Evolutionary conservation across 2,113 vertebrate species (phyloP), one percentile per base, ranked within the genome.

Genomic region (Nanorana parkeri): DNA sequence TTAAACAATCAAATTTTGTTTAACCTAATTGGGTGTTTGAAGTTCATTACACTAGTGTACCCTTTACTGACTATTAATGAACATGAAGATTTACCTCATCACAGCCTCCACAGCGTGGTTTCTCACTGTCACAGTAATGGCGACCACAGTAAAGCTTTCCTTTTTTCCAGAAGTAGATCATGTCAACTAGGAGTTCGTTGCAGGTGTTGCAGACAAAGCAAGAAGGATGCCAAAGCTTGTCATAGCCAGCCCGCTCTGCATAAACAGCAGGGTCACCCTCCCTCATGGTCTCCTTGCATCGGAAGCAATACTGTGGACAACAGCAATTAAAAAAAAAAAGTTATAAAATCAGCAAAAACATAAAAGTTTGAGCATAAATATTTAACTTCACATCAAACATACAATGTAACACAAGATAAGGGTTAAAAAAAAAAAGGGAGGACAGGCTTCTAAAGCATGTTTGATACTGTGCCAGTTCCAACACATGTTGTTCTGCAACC

Each of bases 101-200:
- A 56, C 98, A 99, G 66, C 98, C 98, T 55, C 89, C 95, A 63
- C 98, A 99, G 15, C 97, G 96, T 0, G 97, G 97, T 86, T 96
- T 98, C 91, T 99, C 98, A 0, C 97, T 99, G 87, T 99, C 98
- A 61, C 98, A 97, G 1, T 99, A 99, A 86, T 99, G 98, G n/a
- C 98, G 95, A 75, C 98, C 98, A 67, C 98, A 99, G 87, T 93
- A 99, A 1, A 99, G 91, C 83, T 95, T 95, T 20, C 92, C 96
- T 52, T 95, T 98, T 91, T 99, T 99, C 95, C 94, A 99, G 92
- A 99, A 99, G 88, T 99, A 99, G 89, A 99, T 99, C 96, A 99
- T 97, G 90, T 99, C 98, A 0, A 99, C 98, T 47, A 99, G 94
- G 36, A 99, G 95, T 52, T 99, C 97, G 0, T 17, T 21, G 72